Evolutionary conservation across 35 echinoderm and acorn worm species (phyloP).

Genomic region (Ptychodera flava): DNA sequence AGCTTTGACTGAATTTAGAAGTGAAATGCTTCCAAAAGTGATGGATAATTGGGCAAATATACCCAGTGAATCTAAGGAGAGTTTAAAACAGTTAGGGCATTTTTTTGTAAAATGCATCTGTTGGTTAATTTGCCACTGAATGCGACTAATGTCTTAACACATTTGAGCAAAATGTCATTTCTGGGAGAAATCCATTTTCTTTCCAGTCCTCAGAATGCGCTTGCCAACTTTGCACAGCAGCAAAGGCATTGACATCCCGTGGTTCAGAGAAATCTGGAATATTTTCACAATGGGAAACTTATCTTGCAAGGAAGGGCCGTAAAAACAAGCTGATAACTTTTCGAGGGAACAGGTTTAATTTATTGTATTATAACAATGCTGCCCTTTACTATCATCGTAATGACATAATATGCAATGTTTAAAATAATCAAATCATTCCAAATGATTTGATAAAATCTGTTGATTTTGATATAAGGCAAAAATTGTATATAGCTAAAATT

Average conservation of each 20-base stretch:
- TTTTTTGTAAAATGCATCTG: slow-evolving; percentile 42
- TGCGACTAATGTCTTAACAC: slow-evolving; percentile 22
- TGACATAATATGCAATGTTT: slow-evolving; percentile 32
- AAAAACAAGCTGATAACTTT: too few species aligned
- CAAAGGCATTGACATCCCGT: slow-evolving; percentile 32
- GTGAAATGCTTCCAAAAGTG: slow-evolving; percentile 10
- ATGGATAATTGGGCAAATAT: slow-evolving; percentile 7
- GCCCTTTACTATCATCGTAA: slow-evolving; percentile 23
- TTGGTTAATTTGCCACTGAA: slow-evolving; percentile 30
- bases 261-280: slow-evolving; percentile 40
- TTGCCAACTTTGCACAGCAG: not conserved
- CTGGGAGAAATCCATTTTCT: too few species aligned
- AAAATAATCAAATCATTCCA: slow-evolving; percentile 8
- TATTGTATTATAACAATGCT: slow-evolving; percentile 40
- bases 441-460: slow-evolving; percentile 35
- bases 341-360: slow-evolving; percentile 40
- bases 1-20: not conserved
- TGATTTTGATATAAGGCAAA: slow-evolving; percentile 20
- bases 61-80: slow-evolving; percentile 7
- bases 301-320: too few species aligned
- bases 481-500: slow-evolving; percentile 25
- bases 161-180: slow-evolving; percentile 17
- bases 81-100: slow-evolving; percentile 14
- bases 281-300: too few species aligned
- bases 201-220: not conserved